Base-by-base conservation (phyloP, 1,140 invertebrate species). In the Eumeta japonica region DNA sequence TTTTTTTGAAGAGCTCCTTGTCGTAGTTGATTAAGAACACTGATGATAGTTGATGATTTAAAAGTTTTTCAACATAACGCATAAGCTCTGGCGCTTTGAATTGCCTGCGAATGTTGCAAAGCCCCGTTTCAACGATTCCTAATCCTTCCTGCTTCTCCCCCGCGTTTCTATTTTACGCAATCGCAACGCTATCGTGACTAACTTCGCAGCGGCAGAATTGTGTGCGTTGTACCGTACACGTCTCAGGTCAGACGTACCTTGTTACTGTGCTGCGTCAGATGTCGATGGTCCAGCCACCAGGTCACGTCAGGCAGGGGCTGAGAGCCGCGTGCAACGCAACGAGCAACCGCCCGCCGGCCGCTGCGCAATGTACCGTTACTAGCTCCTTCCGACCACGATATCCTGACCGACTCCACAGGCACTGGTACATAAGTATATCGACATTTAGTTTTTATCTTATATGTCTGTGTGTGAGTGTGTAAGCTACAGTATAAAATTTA, bases 311-410 rank as follows among this genome's bases (percentile, higher is more conserved):
- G 87, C 1, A 86, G 80, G 1, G 90, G 90, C 45, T 89, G 78
- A 16, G 89, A 90, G 28, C 89, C 90, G 16, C 82, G 79, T 2
- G 85, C 83, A 51, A 83, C 82, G 57, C 90, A 92, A 37, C 83
- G 82, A 35, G 90, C 83, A 29, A 89, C 81, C 43, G 88, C 88
- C 29, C 81, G 77, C 29, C 82, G 75, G 37, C 87, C 87, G 0
- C 87, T 87, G 17, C 87, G 88, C 10, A 94, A 78, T 0, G 88
- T 84, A 37, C 85, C 83, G 32, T 82, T 84, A 50, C 80, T 83
- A 0, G 56, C 54, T 0, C 66, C 65, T 10, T 45, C 44, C 3
- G 65, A 54, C 58, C 59, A 67, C 35, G 88, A 71, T 52, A 93
- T 90, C 40, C 83, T 81, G 28, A 89, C 87, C 45, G 79, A 82